Evolutionary conservation across 2,797 vertebrate genomes (phyloP).

Genomic region (Anisognathus igniventris): DNA sequence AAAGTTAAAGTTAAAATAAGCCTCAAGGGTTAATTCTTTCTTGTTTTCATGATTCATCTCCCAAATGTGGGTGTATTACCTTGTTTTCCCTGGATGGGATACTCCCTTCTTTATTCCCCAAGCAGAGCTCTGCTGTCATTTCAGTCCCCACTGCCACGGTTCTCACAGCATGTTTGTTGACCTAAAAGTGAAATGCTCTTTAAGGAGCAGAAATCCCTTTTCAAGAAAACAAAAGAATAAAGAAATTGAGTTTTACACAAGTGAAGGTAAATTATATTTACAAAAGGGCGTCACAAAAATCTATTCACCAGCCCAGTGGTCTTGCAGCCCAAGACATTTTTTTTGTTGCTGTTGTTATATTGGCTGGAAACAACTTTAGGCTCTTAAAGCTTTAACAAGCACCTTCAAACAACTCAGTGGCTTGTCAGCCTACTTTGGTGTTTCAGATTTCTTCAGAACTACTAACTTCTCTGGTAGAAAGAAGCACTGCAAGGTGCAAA

Average conservation of each 20-base stretch:
- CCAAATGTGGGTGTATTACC: not conserved
- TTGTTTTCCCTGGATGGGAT: not conserved
- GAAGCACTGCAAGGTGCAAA: not conserved
- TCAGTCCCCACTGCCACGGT: rapidly evolving
- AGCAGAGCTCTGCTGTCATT: not conserved
- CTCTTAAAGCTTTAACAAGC: not conserved
- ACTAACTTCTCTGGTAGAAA: not conserved
- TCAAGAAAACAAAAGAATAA: not conserved
- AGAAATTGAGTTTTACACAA: not conserved
- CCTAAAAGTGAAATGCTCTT: not conserved
- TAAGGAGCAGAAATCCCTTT: not conserved
- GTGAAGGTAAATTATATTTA: not conserved
- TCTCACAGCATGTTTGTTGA: not conserved
- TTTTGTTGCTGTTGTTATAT: not conserved
- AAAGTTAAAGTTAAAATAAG: not conserved
- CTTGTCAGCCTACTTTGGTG: not conserved
- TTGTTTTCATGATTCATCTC: not conserved
- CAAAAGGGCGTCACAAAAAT: not conserved
- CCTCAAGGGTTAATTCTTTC: not conserved
- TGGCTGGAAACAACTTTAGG: not conserved
- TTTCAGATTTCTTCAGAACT: not conserved
- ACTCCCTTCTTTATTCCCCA: not conserved
- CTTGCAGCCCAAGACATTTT: not conserved
- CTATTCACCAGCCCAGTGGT: not conserved
- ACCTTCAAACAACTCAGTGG: not conserved